phyloP scores from a whole-genome alignment of 2,888 invertebrate genomes.

The Seira musarum region DNA sequence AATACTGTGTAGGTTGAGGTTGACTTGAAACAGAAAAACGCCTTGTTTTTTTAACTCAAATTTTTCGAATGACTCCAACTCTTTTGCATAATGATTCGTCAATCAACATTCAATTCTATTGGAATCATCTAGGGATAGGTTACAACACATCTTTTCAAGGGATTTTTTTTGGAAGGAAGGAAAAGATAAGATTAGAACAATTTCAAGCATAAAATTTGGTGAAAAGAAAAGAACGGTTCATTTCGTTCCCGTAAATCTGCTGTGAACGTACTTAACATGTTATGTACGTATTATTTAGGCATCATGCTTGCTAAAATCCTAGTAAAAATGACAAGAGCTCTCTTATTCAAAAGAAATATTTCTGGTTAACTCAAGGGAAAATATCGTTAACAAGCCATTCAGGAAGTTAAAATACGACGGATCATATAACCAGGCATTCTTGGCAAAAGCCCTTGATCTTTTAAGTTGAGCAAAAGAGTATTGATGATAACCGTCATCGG shows the following conservation, averaged over 20 bases:
- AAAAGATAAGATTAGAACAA: neutral
- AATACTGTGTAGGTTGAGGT: neutral
- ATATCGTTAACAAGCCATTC: slow-evolving; percentile 21
- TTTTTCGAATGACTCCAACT: neutral
- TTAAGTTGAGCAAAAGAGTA: slow-evolving; percentile 15
- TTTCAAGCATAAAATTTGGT: neutral
- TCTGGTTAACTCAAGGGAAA: neutral
- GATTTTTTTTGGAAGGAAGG: neutral
- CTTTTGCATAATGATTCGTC: neutral
- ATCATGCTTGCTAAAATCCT: neutral
- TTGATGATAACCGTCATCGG: slow-evolving; percentile 22
- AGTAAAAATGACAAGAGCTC: neutral
- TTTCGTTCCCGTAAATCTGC: neutral
- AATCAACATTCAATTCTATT: slow-evolving; percentile 6
- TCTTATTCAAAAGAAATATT: neutral
- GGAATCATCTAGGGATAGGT: neutral
- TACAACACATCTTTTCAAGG: too few species aligned
- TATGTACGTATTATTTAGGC: neutral
- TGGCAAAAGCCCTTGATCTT: slow-evolving; percentile 55
- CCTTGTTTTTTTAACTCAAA: neutral
- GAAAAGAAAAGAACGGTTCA: neutral
- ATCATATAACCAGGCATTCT: slow-evolving; percentile 50
- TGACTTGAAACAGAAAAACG: slow-evolving; percentile 5
- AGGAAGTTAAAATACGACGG: slow-evolving; percentile 34
- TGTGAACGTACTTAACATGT: neutral